Evolutionary conservation across 2,797 vertebrate species (phyloP).

Genomic region (Pseudochirops cupreus): DNA sequence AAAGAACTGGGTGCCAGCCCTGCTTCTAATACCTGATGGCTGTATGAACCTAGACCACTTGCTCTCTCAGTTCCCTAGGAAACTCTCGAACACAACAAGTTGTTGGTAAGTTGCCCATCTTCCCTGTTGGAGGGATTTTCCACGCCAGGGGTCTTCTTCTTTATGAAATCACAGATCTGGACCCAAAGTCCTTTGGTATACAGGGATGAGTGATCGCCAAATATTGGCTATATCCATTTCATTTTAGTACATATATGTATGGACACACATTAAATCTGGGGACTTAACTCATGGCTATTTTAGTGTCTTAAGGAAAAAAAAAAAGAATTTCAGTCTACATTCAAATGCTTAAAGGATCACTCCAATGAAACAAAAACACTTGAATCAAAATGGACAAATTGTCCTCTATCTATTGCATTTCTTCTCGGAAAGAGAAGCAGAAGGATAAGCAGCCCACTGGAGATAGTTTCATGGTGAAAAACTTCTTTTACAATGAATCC

Average conservation of each 20-base stretch:
- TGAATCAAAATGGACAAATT: constrained; percentile 2
- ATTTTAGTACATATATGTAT: background rate
- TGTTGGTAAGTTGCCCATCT: background rate
- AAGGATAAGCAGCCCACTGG: background rate
- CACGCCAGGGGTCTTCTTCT: background rate
- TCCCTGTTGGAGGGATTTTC: background rate
- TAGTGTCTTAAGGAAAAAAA: background rate
- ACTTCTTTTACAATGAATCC: background rate
- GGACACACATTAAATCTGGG: background rate
- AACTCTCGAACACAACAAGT: background rate
- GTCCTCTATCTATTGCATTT: constrained; percentile 3
- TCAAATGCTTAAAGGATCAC: background rate
- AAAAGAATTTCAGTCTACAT: background rate
- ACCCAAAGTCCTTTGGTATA: background rate
- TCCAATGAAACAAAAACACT: constrained; percentile 6
- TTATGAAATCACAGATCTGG: background rate
- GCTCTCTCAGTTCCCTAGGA: background rate
- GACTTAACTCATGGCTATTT: background rate
- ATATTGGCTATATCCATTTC: background rate
- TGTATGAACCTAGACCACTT: background rate
- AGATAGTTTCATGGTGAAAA: constrained; percentile 30
- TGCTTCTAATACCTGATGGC: background rate
- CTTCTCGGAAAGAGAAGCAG: constrained; percentile 11
- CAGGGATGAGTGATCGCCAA: background rate
- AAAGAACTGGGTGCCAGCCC: background rate